Base-by-base conservation (phyloP, 2,113 vertebrate genomes). In the Spilogale gracilis region DNA sequence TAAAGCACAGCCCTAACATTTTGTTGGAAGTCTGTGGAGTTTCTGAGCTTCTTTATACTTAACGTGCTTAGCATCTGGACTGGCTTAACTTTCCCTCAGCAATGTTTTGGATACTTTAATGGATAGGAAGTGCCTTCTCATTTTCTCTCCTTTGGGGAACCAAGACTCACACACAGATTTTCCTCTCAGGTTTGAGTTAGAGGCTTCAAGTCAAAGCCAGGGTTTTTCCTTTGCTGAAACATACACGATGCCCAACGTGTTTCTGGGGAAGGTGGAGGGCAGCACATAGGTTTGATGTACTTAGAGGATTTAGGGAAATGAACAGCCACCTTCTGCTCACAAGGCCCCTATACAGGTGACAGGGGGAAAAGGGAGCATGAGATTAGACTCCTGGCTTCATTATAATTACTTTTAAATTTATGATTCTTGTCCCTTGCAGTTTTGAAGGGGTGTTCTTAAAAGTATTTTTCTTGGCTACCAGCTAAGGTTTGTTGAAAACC, bases 391-490 rank as follows among this genome's bases (percentile, higher is more conserved):
- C 58, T 61, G 81, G 61, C 56, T 92, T 86, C 12, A 3, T 92
- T 89, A 63, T 54, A 86, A 94, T 89, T 96, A 38, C 56, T 95
- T 97, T 95, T 32, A 81, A 96, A 98, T 95, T 96, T 98, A 96
- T 92, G 88, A 89, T 83, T 94, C 86, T 67, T 71, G 48, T 97
- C 83, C 79, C 10, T 97, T 85, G 60, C 61, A 48, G 52, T 92
- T 89, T 95, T 92, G 76, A 97, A 96, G 69, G 56, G 30, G 71
- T 21, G 3, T 96, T 97, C 78, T 96, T 91, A 84, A 86, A 96
- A 97, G 95, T 98, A 92, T 97, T 98, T 98, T 97, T 98, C 97
- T 98, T 98, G 98, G 94, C 97, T 96, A 86, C 69, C 50, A 94
- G 56, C 92, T 96, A 83, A 97, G 69, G 50, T 89, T 95, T 97